Conservation (phyloP, 2,113 vertebrate genomes). For the Turnix velox region DNA sequence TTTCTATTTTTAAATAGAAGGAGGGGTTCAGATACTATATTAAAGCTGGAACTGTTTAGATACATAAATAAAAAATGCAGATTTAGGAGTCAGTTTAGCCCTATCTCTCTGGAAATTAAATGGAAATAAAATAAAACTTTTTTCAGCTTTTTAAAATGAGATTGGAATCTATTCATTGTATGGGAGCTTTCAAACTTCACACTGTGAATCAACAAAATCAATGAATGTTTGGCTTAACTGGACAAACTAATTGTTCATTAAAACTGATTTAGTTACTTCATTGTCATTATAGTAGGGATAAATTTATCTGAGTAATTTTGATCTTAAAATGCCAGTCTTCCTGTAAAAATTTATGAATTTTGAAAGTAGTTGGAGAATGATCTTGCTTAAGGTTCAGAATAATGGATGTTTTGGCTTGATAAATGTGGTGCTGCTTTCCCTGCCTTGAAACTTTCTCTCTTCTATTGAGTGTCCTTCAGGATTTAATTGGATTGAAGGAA, state of each 20-base stretch:
- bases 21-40: background rate
- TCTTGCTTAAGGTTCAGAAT: background rate
- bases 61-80: background rate
- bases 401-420: background rate
- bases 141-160: background rate
- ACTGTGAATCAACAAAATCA: background rate
- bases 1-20: background rate
- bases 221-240: background rate
- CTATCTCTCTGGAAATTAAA: background rate
- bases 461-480: background rate
- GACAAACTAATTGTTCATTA: background rate
- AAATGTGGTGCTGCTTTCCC: background rate
- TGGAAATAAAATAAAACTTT: background rate
- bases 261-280: background rate
- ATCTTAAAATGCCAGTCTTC: background rate
- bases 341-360: background rate
- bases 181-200: background rate
- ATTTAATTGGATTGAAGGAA: conserved; percentile 21
- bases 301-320: background rate
- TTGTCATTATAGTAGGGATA: background rate
- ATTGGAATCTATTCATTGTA: background rate
- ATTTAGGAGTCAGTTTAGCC: background rate
- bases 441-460: background rate
- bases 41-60: background rate
- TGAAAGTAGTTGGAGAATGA: background rate